A percentile compares a stretch with the other conserved stretches of the same genome.
phyloP scores from a whole-genome alignment of 2,113 vertebrate species.

The Syngnathus typhle region DNA sequence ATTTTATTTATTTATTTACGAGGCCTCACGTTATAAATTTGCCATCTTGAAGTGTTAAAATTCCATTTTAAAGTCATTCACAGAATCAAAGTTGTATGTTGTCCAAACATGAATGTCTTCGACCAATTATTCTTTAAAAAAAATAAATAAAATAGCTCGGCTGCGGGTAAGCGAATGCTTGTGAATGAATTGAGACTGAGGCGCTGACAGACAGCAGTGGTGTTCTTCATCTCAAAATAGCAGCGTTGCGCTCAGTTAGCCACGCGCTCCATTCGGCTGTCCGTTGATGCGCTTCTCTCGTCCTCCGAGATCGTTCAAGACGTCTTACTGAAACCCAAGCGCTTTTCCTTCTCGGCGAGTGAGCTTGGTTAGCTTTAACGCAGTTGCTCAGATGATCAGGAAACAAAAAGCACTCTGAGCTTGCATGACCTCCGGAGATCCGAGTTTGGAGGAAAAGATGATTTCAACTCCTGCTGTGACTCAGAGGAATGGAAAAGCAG shows the following conservation, averaged over 20 bases:
- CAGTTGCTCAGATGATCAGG: slow-evolving; percentile 32
- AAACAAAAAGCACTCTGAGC: slow-evolving; percentile 15
- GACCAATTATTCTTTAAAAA: too few relatives aligned
- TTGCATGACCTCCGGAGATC: slow-evolving; percentile 21
- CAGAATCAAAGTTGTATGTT: too few relatives aligned
- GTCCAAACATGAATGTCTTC: too few relatives aligned
- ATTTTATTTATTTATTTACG: slow-evolving; percentile 17
- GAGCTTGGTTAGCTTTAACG: slow-evolving; percentile 31
- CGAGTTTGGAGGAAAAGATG: slow-evolving; percentile 35
- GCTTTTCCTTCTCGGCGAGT: slow-evolving; percentile 12
- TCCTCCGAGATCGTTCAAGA: slow-evolving; percentile 21
- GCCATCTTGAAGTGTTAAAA: too few relatives aligned
- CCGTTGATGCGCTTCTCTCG: slow-evolving; percentile 24
- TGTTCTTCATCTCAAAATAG: slow-evolving; percentile 57
- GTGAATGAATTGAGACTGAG: too few relatives aligned
- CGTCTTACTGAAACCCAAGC: slow-evolving; percentile 14
- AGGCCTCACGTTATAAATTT: too few relatives aligned
- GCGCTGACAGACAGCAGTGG: slow-evolving; percentile 58
- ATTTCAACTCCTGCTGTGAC: slow-evolving; percentile 44
- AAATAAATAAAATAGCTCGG: too few relatives aligned
- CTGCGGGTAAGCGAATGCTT: too few relatives aligned
- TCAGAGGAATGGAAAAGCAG: slow-evolving; percentile 34
- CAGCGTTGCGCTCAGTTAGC: slow-evolving; percentile 56
- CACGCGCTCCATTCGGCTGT: slow-evolving; percentile 21
- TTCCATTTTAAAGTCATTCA: too few relatives aligned